Percentiles rank a stretch among this genome's conserved stretches.
Conservation (phyloP, 2,888 invertebrate species). For the Diadegma fenestrale region DNA sequence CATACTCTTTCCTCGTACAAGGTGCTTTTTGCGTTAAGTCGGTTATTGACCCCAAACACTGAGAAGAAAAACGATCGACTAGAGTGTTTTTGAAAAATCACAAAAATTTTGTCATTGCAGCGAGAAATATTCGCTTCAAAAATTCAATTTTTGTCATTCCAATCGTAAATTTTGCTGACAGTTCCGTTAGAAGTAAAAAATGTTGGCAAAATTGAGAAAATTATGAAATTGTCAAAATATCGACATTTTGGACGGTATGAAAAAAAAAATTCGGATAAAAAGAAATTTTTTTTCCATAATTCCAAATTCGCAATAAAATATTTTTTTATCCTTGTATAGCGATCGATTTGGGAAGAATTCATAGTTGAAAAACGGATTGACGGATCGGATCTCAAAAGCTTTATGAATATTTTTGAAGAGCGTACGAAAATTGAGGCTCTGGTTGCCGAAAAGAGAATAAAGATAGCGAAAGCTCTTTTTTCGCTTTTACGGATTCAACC, state of each 20-base stretch:
- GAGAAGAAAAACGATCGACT: too few species aligned
- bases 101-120: too few species aligned
- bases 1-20: background rate
- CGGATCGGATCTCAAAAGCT: constrained; percentile 45
- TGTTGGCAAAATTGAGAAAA: too few species aligned
- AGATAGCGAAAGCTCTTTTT: constrained; percentile 40
- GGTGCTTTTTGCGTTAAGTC: background rate
- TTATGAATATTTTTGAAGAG: constrained; percentile 49
- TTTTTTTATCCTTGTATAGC: background rate
- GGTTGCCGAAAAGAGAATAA: background rate
- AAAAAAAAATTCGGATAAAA: too few species aligned
- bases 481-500: constrained; percentile 53
- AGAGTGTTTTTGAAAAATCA: too few species aligned
- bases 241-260: too few species aligned
- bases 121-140: too few species aligned
- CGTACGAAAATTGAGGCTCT: constrained; percentile 30
- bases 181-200: too few species aligned
- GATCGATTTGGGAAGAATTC: background rate
- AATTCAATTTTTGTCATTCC: too few species aligned
- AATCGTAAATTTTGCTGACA: too few species aligned
- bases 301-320: background rate
- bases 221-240: too few species aligned
- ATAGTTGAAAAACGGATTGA: constrained; percentile 51
- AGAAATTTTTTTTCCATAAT: background rate
- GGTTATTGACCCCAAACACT: background rate